Evolutionary conservation across 2,797 vertebrate genomes (phyloP).

Genomic region (Limosa lapponica): DNA sequence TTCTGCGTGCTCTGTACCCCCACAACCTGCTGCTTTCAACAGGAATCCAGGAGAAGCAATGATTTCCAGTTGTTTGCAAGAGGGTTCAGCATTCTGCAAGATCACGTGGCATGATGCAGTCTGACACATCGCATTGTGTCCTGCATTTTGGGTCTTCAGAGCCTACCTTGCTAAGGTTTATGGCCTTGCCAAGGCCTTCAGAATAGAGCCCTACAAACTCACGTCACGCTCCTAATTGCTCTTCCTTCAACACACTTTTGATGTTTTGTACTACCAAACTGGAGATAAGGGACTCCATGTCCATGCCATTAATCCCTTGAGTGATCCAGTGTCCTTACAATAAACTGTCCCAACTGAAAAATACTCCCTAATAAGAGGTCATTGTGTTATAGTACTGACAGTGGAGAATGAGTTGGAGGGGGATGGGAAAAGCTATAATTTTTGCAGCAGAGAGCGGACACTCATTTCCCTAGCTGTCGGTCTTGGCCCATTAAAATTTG

Average conservation of each 20-base stretch:
- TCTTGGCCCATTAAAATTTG: conserved; percentile 67
- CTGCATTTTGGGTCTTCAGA: background rate
- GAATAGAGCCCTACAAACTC: background rate
- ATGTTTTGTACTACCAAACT: background rate
- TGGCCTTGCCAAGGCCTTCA: background rate
- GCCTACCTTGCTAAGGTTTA: background rate
- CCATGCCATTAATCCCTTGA: background rate
- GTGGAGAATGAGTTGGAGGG: conserved; percentile 5
- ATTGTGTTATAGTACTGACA: background rate
- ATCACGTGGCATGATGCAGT: background rate
- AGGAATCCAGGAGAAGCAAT: background rate
- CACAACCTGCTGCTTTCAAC: background rate
- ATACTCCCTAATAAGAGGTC: background rate
- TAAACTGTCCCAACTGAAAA: background rate
- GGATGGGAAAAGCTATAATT: conserved; percentile 29
- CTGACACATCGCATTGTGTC: background rate
- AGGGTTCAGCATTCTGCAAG: background rate
- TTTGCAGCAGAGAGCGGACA: conserved; percentile 12
- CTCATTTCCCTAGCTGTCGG: conserved; percentile 71
- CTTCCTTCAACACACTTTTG: background rate
- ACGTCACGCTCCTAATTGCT: background rate
- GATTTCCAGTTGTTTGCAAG: background rate
- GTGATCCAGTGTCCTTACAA: background rate
- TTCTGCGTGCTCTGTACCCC: background rate
- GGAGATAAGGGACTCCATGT: background rate